A percentile compares a stretch with the other conserved stretches of the same genome.
Evolutionary conservation across 1,140 invertebrate species (phyloP).

Genomic region (Mya arenaria): DNA sequence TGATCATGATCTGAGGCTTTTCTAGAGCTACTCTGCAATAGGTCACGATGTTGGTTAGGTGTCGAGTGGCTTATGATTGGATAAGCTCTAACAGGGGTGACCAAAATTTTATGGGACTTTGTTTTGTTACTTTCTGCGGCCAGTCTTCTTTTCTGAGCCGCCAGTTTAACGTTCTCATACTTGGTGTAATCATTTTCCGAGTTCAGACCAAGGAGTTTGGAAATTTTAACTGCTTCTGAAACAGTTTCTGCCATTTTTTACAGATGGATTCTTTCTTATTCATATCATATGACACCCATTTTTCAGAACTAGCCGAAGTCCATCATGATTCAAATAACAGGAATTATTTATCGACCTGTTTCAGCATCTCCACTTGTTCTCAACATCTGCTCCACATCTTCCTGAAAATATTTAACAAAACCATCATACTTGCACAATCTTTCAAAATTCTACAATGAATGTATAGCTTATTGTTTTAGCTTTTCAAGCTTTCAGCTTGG

Average conservation of each 20-base stretch:
- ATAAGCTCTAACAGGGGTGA: constrained; percentile 33
- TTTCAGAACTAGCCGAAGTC: too few relatives aligned
- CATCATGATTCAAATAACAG: too few relatives aligned
- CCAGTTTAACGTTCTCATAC: constrained; percentile 36
- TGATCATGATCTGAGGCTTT: background rate
- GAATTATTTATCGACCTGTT: too few relatives aligned
- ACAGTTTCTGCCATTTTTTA: background rate
- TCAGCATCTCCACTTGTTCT: background rate
- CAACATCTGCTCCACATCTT: background rate
- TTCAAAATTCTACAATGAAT: background rate
- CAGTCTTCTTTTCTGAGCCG: constrained; percentile 21
- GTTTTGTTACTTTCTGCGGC: constrained; percentile 18
- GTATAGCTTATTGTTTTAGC: too few relatives aligned
- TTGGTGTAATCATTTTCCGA: constrained; percentile 33
- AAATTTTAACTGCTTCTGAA: background rate
- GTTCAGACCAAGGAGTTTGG: background rate
- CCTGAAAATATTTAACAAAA: background rate
- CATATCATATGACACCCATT: background rate
- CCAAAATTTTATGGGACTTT: constrained; percentile 44
- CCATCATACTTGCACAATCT: background rate
- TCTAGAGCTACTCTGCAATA: background rate
- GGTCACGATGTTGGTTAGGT: background rate
- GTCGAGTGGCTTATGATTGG: background rate
- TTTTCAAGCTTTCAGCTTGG: too few relatives aligned
- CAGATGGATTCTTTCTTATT: background rate